phyloP scores from a whole-genome alignment of 1,140 invertebrate genomes.

The Drosophila truncata region DNA sequence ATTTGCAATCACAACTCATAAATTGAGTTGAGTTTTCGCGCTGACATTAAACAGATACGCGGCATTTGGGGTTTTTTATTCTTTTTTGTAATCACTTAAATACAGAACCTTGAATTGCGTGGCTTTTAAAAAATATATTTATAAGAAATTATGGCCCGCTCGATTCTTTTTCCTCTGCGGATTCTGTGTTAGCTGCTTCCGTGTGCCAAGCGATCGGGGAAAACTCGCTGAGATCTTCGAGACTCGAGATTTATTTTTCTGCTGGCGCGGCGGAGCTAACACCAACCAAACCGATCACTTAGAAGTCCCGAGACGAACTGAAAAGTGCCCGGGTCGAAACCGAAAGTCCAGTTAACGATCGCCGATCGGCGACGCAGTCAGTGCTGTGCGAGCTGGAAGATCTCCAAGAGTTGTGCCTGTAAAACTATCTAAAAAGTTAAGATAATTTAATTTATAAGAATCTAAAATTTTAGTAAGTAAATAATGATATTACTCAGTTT shows the following conservation, averaged over 20 bases:
- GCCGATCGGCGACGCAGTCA: constrained; percentile 23
- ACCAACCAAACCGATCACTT: constrained; percentile 68
- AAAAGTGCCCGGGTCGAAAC: constrained; percentile 59
- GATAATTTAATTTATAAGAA: background rate
- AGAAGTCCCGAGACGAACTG: constrained; percentile 78
- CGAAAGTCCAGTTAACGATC: constrained; percentile 71
- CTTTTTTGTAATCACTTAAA: constrained; percentile 59
- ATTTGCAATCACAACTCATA: constrained; percentile 76
- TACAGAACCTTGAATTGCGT: constrained; percentile 15
- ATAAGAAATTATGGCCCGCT: constrained; percentile 44
- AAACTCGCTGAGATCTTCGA: constrained; percentile 27
- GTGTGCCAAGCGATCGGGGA: constrained; percentile 44
- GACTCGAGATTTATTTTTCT: constrained; percentile 28
- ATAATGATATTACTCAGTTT: background rate
- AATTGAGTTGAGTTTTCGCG: constrained; percentile 62
- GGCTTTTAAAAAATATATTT: constrained; percentile 52
- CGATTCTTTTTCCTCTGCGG: constrained; percentile 5
- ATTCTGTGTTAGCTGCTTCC: constrained; percentile 61
- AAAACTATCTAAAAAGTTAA: background rate
- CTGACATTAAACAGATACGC: constrained; percentile 72
- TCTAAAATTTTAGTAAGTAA: background rate
- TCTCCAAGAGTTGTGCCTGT: background rate
- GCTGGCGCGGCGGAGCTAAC: constrained; percentile 62
- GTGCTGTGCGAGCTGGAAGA: constrained; percentile 22
- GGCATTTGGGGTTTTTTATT: constrained; percentile 36